A percentile compares a stretch with the other conserved stretches of the same genome.
These are phyloP conservation scores for Tor tambroides DNA, from an alignment of 2,113 vertebrate species.

Conservation along the genomic window DNA sequence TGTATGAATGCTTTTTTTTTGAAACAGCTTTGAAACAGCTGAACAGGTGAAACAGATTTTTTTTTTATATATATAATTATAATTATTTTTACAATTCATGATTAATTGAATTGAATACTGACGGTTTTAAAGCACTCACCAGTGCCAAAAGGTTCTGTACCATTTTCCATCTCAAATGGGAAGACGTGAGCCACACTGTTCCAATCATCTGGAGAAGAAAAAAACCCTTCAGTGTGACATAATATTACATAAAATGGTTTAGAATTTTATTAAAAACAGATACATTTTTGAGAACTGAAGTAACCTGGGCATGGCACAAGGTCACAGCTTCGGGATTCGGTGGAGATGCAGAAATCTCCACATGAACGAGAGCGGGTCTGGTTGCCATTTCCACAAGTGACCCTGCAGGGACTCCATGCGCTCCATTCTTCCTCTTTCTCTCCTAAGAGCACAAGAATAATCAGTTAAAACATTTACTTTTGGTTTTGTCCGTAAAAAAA, in stretches of 20 bases:
- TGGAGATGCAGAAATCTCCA: conserved; percentile 84
- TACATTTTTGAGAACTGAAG: neutral
- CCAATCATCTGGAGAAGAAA: conserved; percentile 66
- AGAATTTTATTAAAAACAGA: neutral
- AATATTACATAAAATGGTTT: neutral
- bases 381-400: conserved; percentile 82
- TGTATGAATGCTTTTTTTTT: neutral
- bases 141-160: conserved; percentile 81
- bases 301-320: conserved; percentile 83
- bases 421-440: conserved; percentile 88
- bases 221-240: neutral
- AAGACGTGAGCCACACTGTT: conserved; percentile 73
- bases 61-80: no score
- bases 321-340: conserved; percentile 82
- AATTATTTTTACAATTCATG: no score
- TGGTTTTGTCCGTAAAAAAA: neutral
- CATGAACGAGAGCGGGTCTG: conserved; percentile 87
- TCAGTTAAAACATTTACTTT: neutral
- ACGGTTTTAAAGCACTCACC: conserved; percentile 72
- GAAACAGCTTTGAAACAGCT: no score
- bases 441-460: conserved; percentile 47
- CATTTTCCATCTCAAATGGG: conserved; percentile 79
- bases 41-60: no score
- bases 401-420: conserved; percentile 85
- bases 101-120: no score